Evolutionary conservation across 2,888 invertebrate genomes (phyloP), one percentile per base, ranked within the genome.

Genomic region (Hypselothyrea guttata): DNA sequence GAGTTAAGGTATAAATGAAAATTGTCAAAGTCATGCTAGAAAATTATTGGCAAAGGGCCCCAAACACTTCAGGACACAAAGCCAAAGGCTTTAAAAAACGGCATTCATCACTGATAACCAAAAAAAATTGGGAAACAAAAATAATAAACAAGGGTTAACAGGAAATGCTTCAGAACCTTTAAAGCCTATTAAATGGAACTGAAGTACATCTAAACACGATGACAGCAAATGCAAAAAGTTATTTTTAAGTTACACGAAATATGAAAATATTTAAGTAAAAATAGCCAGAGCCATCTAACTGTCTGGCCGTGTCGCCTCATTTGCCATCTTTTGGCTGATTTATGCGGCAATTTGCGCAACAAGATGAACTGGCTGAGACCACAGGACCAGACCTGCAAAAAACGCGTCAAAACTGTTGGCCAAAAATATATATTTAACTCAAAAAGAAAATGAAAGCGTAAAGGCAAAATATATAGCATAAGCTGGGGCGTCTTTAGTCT

Each of bases 321-420:
- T 71, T 71, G 53, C 30, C 64, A 54, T 22, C 22, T 47, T 56
- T 62, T 65, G 44, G 65, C 62, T 85, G 81, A 81, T 81, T 81
- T 81, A 81, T 81, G 67, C 61, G 38, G 66, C 71, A 86, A 84
- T 84, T 81, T 81, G 62, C 47, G 40, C 76, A 79, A 68, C 60
- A 75, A 72, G 84, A 79, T 79, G 68, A 64, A 64, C 58, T 22
- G 22, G 5, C 22, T 22, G 3, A n/a, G 22, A 22, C 22, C 22
- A 22, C 22, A 22, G 55, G 55, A 30, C 51, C 37, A 45, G 28
- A 13, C 34, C 33, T n/a, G 38, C 35, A 58, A 18, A 33, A 37
- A 49, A 34, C 33, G 46, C 28, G 16, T 7, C 15, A n/a, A 51
- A 37, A 37, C 49, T 8, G 31, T 40, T 54, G 16, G 27, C 40